Conservation (phyloP, 1,140 invertebrate genomes). For the Leucophenga varia region DNA sequence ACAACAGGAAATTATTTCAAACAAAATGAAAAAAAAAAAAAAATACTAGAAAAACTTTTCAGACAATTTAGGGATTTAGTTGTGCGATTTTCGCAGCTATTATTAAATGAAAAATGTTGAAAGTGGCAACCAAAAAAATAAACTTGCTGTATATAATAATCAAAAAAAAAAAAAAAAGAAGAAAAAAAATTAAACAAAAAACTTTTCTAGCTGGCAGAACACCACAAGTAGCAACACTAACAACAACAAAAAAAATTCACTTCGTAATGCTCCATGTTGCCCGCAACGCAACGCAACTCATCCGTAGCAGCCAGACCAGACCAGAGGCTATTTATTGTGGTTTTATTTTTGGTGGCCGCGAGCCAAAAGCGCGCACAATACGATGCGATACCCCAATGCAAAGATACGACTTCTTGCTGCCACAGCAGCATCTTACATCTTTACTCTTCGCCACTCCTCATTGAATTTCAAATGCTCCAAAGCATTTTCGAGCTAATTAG, state of each 20-base stretch:
- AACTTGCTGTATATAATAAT: neutral
- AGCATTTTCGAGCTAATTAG: too few relatives aligned
- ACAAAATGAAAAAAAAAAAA: too few relatives aligned
- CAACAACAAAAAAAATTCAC: too few relatives aligned
- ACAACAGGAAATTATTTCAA: too few relatives aligned
- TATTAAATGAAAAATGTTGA: neutral
- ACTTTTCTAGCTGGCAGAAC: neutral
- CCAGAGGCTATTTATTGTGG: conserved; percentile 13
- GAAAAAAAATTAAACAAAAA: neutral
- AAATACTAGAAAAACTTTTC: conserved; percentile 1
- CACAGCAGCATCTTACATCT: too few relatives aligned
- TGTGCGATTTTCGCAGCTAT: neutral
- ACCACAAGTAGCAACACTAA: neutral
- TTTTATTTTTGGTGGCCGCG: conserved; percentile 10
- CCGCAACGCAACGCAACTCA: neutral
- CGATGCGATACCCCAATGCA: too few relatives aligned
- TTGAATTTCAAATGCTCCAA: too few relatives aligned
- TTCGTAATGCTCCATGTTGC: too few relatives aligned
- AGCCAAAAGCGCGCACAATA: conserved; percentile 1
- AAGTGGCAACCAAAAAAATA: conserved; percentile 4
- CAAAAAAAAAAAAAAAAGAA: neutral
- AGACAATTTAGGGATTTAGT: conserved; percentile 1
- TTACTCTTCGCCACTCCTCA: too few relatives aligned
- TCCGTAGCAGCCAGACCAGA: conserved; percentile 2
- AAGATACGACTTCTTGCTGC: too few relatives aligned